These are phyloP conservation scores for Ceratitis capitata DNA, from an alignment of 1,140 invertebrate species.

Conservation along the genomic window DNA sequence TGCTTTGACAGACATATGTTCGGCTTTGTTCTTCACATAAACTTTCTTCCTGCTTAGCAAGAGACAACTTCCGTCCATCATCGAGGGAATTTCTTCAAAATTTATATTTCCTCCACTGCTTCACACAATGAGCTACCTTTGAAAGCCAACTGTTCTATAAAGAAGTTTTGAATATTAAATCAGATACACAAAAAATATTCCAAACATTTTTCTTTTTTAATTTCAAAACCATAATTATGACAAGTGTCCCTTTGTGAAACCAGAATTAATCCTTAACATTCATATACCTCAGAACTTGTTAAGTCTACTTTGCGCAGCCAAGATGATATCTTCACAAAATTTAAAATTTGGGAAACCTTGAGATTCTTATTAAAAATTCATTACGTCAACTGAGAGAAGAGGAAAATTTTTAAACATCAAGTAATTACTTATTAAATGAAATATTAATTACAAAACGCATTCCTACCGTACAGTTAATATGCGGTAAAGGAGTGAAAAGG, in stretches of 20 bases:
- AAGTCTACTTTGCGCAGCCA: not conserved
- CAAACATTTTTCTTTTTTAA: no score
- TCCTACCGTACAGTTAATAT: not conserved
- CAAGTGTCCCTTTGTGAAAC: not conserved
- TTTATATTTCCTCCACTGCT: no score
- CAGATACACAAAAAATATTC: no score
- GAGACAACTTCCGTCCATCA: no score
- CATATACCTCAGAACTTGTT: not conserved
- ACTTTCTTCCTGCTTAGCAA: no score
- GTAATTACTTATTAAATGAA: constrained; percentile 9
- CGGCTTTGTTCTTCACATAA: no score
- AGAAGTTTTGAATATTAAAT: no score
- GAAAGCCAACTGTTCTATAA: no score
- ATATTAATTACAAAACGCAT: not conserved
- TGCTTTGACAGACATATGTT: no score
- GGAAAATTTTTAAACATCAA: not conserved
- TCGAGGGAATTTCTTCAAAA: no score
- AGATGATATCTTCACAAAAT: not conserved
- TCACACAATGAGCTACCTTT: no score
- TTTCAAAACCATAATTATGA: no score
- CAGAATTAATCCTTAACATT: not conserved
- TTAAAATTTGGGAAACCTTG: not conserved
- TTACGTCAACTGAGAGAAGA: not conserved
- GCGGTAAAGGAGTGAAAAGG: not conserved
- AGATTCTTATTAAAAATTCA: not conserved